Evolutionary conservation across 2,888 invertebrate species (phyloP).

Genomic region (Petrolisthes cinctipes): DNA sequence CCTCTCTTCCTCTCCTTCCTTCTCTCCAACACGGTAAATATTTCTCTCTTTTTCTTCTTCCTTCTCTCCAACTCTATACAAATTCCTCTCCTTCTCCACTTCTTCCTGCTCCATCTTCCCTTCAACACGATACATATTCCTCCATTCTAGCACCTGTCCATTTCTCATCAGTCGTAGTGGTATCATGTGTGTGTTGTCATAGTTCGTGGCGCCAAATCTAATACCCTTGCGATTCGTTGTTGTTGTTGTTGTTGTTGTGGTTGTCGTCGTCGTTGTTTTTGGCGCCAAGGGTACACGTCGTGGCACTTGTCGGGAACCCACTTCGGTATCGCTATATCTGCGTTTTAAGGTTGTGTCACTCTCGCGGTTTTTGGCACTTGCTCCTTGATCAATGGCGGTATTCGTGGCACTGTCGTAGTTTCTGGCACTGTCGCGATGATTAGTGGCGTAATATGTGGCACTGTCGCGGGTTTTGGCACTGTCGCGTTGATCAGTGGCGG

Average conservation of each 20-base stretch:
- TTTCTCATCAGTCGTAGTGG: background rate
- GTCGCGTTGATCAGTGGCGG: no score
- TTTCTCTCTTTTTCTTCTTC: background rate
- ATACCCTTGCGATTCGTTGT: no score
- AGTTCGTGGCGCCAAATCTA: no score
- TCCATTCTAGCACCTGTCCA: background rate
- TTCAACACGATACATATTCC: background rate
- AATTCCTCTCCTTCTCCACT: background rate
- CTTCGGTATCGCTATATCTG: background rate
- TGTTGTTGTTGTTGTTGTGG: background rate
- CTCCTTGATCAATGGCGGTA: background rate
- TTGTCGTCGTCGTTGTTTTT: background rate
- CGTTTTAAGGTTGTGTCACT: background rate
- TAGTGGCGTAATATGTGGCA: no score
- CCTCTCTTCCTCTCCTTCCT: background rate
- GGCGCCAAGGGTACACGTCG: background rate
- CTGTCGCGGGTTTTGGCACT: no score
- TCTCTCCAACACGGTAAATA: background rate
- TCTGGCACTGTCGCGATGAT: no score
- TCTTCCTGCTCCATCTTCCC: background rate
- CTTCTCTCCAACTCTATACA: background rate
- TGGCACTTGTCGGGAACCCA: background rate
- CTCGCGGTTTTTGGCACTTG: background rate
- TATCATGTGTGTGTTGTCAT: no score
- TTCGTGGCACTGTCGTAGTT: no score